phyloP scores from a whole-genome alignment of 1,140 invertebrate genomes.

The Ylistrum balloti region DNA sequence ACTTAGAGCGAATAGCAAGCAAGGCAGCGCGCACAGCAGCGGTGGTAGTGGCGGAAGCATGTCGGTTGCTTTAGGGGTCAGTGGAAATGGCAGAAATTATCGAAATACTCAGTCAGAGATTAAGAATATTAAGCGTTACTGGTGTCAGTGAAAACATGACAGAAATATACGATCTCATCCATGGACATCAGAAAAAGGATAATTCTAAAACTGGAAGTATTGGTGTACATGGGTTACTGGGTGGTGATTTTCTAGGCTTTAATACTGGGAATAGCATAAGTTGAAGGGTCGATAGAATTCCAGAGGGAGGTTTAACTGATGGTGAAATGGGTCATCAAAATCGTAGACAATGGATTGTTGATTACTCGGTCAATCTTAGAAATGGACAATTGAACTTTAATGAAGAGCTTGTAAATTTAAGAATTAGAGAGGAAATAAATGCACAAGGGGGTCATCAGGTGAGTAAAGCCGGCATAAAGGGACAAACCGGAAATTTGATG shows the following conservation, averaged over 20 bases:
- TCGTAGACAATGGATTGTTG: neutral
- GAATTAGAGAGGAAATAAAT: neutral
- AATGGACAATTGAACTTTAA: neutral
- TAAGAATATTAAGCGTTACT: neutral
- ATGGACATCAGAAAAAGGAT: neutral
- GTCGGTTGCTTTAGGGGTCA: neutral
- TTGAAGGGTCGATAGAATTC: neutral
- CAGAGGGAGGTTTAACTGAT: neutral
- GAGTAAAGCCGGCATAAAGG: neutral
- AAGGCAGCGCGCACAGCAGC: neutral
- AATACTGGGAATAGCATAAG: neutral
- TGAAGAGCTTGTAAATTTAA: neutral
- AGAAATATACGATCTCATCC: neutral
- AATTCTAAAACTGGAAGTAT: too few relatives aligned
- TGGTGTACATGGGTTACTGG: neutral
- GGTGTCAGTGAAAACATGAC: neutral
- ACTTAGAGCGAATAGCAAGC: neutral
- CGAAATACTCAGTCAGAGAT: neutral
- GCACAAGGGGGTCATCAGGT: neutral
- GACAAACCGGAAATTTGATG: neutral
- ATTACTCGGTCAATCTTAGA: neutral
- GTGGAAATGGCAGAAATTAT: neutral
- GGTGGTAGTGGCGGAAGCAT: constrained; percentile 2
- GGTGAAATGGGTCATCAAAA: too few relatives aligned
- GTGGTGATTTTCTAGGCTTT: neutral